Conservation (phyloP, 2,113 vertebrate genomes). For the Poeciliopsis turrubarensis region DNA sequence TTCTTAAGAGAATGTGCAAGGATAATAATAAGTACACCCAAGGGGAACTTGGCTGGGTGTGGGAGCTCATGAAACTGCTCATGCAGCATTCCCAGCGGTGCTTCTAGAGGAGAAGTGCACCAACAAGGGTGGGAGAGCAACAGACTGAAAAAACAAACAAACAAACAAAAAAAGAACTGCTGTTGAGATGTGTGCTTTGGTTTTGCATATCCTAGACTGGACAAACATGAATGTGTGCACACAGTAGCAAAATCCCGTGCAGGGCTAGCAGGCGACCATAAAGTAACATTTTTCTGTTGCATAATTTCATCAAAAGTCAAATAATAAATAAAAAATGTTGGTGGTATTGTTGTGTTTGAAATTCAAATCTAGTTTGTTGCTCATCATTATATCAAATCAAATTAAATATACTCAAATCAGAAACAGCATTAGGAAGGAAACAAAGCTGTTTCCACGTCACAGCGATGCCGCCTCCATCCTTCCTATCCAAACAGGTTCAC, state of each 20-base stretch:
- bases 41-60: conserved; percentile 16
- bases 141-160: conserved; percentile 1
- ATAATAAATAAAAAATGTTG: no score
- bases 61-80: conserved; percentile 42
- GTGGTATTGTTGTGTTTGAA: no score
- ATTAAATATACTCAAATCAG: no score
- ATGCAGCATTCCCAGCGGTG: conserved; percentile 29
- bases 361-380: no score
- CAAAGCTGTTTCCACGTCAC: no score
- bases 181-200: neutral
- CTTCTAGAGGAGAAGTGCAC: conserved; percentile 26
- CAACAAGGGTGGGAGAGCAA: conserved; percentile 5
- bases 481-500: no score
- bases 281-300: neutral
- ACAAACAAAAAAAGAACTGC: neutral
- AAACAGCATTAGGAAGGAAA: no score
- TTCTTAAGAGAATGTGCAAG: conserved; percentile 14
- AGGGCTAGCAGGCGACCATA: neutral
- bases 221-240: neutral
- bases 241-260: neutral
- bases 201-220: neutral
- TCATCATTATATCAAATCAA: no score
- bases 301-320: neutral
- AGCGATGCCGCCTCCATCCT: no score
- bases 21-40: conserved; percentile 28